Conservation (phyloP, 2,888 invertebrate genomes). For the Trissonchulus latispiculum region DNA sequence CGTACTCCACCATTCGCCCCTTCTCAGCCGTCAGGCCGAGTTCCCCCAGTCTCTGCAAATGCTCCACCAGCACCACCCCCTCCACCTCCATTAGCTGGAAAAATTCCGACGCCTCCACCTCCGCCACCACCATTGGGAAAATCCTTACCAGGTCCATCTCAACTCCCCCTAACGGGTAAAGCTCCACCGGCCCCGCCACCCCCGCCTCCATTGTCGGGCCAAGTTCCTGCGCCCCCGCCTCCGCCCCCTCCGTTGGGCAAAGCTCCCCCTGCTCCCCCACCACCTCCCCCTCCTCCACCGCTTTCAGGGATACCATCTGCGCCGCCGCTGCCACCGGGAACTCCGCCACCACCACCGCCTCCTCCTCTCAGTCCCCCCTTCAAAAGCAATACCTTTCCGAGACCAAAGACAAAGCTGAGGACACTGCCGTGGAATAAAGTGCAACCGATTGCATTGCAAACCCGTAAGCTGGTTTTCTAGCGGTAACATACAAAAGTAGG, state of each 20-base stretch:
- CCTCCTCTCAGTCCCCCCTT: not conserved
- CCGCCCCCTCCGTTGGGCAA: not conserved
- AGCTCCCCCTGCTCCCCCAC: not conserved
- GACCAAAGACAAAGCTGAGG: not conserved
- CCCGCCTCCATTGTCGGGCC: not conserved
- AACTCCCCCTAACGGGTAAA: not conserved
- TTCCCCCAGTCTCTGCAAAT: not conserved
- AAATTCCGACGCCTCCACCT: not conserved
- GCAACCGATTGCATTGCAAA: not conserved
- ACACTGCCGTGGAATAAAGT: slow-evolving; percentile 7
- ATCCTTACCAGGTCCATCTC: not conserved
- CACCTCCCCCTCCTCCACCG: not conserved
- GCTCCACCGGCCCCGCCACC: not conserved
- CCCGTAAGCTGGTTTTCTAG: not conserved
- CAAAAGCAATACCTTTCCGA: slow-evolving; percentile 3
- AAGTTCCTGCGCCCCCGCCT: not conserved
- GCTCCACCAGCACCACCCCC: not conserved
- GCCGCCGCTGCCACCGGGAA: not conserved
- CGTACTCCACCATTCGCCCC: too few relatives aligned
- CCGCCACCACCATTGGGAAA: not conserved
- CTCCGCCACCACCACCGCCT: not conserved
- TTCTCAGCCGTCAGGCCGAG: too few relatives aligned
- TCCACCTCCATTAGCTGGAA: too few relatives aligned
- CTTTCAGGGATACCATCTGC: not conserved
- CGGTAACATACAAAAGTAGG: too few relatives aligned